Evolutionary conservation across 2,888 invertebrate species (phyloP).

Genomic region (Nephrotoma guestfalica): DNA sequence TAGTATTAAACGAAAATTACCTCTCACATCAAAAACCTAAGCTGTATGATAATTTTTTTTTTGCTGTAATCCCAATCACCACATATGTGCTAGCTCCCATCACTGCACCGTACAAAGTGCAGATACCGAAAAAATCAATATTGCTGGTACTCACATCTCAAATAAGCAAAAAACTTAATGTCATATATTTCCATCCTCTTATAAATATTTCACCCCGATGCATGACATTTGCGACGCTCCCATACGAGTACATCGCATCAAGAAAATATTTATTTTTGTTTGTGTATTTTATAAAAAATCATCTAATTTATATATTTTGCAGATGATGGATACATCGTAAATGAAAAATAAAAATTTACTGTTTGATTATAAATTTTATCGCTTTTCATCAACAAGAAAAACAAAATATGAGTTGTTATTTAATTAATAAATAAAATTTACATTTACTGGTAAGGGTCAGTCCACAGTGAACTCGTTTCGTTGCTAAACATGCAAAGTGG

Average conservation of each 20-base stretch:
- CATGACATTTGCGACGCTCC: not conserved
- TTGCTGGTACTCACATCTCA: not conserved
- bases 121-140: not conserved
- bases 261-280: not conserved
- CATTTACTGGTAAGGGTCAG: too few relatives aligned
- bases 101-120: too few relatives aligned
- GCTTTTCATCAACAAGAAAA: not conserved
- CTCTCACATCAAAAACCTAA: too few relatives aligned
- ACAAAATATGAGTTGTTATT: not conserved
- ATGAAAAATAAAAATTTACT: not conserved
- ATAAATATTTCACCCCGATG: not conserved
- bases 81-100: too few relatives aligned
- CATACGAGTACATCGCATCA: not conserved
- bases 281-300: not conserved
- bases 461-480: too few relatives aligned
- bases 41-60: too few relatives aligned
- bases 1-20: too few relatives aligned
- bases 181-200: not conserved
- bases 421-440: not conserved
- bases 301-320: not conserved
- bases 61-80: too few relatives aligned
- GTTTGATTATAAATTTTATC: not conserved
- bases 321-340: not conserved
- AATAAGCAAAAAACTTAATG: not conserved
- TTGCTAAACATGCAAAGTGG: too few relatives aligned